Evolutionary conservation across 2,113 vertebrate genomes (phyloP).

Genomic region (Patagioenas fasciata): DNA sequence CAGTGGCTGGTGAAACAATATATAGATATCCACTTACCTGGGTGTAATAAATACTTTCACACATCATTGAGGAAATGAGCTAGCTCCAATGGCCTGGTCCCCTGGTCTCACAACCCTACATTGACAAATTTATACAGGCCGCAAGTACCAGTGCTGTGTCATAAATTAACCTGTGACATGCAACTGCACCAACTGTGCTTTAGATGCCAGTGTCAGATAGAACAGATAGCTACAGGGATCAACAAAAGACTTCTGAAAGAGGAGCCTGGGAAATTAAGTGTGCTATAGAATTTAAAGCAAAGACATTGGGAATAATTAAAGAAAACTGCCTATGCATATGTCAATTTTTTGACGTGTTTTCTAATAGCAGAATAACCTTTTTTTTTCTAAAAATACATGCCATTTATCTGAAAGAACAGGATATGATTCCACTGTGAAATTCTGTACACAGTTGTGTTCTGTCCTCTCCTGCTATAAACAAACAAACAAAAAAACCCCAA

Average conservation of each 20-base stretch:
- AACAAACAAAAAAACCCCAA: no score
- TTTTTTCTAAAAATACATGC: background rate
- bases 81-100: background rate
- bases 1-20: background rate
- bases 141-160: background rate
- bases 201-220: background rate
- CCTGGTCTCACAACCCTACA: background rate
- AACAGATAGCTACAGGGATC: background rate
- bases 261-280: background rate
- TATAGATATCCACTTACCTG: background rate
- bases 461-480: background rate
- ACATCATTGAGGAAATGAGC: background rate
- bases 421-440: background rate
- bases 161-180: background rate
- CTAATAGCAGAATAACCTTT: background rate
- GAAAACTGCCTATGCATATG: background rate
- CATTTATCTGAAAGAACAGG: background rate
- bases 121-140: background rate
- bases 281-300: background rate
- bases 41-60: background rate
- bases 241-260: background rate
- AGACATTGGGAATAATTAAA: background rate
- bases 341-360: background rate
- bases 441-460: background rate
- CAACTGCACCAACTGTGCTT: background rate